A percentile compares a stretch with the other conserved stretches of the same genome.
These are phyloP conservation scores for Galerucella nymphaeae DNA, from an alignment of 2,888 invertebrate species.

Conservation along the genomic window DNA sequence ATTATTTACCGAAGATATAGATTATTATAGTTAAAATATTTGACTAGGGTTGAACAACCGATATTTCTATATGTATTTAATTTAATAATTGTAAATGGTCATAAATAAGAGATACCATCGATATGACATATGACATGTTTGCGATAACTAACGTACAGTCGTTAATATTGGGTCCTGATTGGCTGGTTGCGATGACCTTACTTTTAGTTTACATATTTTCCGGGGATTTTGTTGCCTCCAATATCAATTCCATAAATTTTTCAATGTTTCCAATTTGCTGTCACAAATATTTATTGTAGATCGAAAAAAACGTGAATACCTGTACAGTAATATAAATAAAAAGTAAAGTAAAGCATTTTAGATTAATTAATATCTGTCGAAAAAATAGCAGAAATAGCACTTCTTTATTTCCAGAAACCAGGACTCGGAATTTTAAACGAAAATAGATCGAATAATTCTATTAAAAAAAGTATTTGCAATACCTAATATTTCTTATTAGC, in stretches of 20 bases:
- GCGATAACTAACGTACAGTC: too few species aligned
- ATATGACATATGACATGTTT: too few species aligned
- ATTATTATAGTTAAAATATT: not conserved
- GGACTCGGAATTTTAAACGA: not conserved
- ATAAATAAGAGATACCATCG: too few species aligned
- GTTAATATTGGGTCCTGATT: too few species aligned
- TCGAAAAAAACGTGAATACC: not conserved
- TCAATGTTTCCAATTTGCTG: constrained; percentile 3
- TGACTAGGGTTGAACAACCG: constrained; percentile 2
- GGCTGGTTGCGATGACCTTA: too few species aligned
- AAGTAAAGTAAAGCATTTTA: not conserved
- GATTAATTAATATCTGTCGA: not conserved
- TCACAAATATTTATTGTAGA: constrained; percentile 6
- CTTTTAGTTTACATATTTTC: too few species aligned
- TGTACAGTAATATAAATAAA: not conserved
- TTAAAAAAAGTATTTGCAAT: not conserved
- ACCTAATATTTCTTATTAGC: not conserved
- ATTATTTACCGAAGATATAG: constrained; percentile 7
- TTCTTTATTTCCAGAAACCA: constrained; percentile 1
- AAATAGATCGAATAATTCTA: not conserved
- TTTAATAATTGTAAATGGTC: too few species aligned
- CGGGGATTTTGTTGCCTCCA: too few species aligned
- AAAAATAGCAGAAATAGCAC: not conserved
- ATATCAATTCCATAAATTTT: constrained; percentile 13
- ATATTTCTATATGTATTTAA: not conserved